Evolutionary conservation across 1,140 invertebrate species (phyloP), one percentile per base, ranked within the genome.

Genomic region (Drosophila virilis): DNA sequence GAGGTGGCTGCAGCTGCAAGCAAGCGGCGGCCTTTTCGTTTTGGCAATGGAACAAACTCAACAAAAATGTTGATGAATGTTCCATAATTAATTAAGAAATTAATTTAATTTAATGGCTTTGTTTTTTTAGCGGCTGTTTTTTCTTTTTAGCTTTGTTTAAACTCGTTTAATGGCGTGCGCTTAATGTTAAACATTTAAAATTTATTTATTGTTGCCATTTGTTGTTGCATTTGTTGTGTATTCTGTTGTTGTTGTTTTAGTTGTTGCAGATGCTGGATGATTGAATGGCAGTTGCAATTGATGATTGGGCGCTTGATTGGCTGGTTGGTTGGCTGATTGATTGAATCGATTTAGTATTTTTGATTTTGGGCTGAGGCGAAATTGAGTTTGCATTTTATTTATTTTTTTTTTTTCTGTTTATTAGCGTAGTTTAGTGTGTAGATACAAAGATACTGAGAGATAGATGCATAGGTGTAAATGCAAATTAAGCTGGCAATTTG

Each of bases 61-160:
- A 89, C 84, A 78, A 67, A 84, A 77, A 71, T 77, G 83, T 88
- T 89, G 83, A 88, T 89, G 80, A 88, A 88, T 89, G 80, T 88
- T 88, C 84, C 84, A 88, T 88, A 88, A 89, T 88, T 88, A 88
- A 84, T 80, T 60, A 40, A 66, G 57, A 77, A 89, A 66, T 79
- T 48, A 67, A 77, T 78, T 48, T 43, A 45, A 59, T 77, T 71
- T 45, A 68, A 57, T 72, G 15, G 33, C 48, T 64, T 48, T 45
- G 1, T 59, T 67, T 57, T 0, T 59, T 69, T 57, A 22, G 37
- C 46, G 45, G 33, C 37, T 57, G 72, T 46, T 68, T 12, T 42
- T 37, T 69, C 46, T 32, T 64, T 45, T 54, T 59, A 32, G 42
- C 37, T 59, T 67, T 65, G 28, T 70, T 71, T 61, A 64, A 50